Evolutionary conservation across 2,888 invertebrate genomes (phyloP).

Genomic region (Labia minor): DNA sequence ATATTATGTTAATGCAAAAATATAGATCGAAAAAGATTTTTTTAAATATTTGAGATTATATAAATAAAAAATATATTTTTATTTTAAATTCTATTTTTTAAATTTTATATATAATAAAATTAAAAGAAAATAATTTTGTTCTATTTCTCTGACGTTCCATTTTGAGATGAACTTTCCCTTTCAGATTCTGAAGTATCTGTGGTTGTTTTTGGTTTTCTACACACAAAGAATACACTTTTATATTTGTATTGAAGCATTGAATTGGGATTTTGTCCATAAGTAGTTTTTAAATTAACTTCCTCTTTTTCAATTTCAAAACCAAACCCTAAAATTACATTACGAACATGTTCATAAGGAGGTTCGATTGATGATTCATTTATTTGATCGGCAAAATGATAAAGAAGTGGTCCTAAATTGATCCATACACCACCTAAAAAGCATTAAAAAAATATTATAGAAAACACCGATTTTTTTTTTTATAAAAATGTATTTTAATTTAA

Average conservation of each 20-base stretch:
- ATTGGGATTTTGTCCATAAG: slow-evolving; percentile 82
- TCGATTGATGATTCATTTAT: slow-evolving; percentile 82
- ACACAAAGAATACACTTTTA: slow-evolving; percentile 84
- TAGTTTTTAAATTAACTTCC: slow-evolving; percentile 64
- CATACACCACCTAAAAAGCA: slow-evolving; percentile 55
- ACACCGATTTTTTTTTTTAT: not conserved
- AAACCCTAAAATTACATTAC: slow-evolving; percentile 63
- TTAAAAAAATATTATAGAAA: slow-evolving; percentile 14
- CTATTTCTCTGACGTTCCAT: no score
- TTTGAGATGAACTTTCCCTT: not conserved
- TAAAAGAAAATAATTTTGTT: no score
- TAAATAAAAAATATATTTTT: no score
- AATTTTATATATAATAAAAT: no score
- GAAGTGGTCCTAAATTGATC: slow-evolving; percentile 83
- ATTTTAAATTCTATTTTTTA: no score
- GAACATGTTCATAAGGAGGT: slow-evolving; percentile 76
- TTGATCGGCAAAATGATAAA: slow-evolving; percentile 80
- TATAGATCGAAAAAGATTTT: no score
- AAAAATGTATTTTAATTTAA: no score
- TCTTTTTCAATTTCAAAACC: slow-evolving; percentile 79
- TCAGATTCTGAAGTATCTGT: not conserved
- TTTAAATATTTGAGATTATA: no score
- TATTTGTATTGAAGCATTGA: slow-evolving; percentile 92
- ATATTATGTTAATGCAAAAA: no score
- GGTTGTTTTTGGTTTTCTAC: slow-evolving; percentile 53